A percentile compares a stretch with the other conserved stretches of the same genome.
Conservation (phyloP, 2,113 vertebrate species). For the Spilogale gracilis region DNA sequence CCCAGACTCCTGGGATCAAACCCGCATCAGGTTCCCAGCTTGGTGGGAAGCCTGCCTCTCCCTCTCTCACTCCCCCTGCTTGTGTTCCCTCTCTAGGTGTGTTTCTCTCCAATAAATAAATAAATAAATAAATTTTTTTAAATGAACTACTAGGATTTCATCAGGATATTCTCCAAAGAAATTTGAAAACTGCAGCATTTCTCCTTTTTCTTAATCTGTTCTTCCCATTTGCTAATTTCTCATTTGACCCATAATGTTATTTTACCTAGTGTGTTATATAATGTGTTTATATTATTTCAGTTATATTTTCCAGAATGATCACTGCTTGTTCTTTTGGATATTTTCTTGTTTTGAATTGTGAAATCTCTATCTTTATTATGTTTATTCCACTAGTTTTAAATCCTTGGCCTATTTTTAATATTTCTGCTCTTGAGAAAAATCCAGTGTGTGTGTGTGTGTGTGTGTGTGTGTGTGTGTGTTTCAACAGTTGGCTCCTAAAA, state of each 20-base stretch:
- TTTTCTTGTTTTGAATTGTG: conserved; percentile 16
- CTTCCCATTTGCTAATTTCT: background rate
- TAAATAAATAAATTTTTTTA: too few relatives aligned
- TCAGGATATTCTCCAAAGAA: background rate
- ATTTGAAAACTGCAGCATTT: background rate
- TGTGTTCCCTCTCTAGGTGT: too few relatives aligned
- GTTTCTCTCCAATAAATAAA: too few relatives aligned
- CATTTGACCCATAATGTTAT: background rate
- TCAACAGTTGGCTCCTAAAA: background rate
- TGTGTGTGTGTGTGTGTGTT: background rate
- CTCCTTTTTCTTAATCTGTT: background rate
- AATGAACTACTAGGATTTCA: too few relatives aligned
- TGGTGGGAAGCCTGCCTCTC: too few relatives aligned
- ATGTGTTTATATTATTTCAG: background rate
- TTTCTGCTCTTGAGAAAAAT: background rate
- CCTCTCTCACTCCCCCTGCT: too few relatives aligned
- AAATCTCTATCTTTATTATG: background rate
- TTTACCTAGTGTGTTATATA: background rate
- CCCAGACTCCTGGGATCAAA: too few relatives aligned
- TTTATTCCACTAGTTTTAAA: background rate
- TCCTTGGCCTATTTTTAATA: background rate
- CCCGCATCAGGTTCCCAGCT: too few relatives aligned
- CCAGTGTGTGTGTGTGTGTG: background rate
- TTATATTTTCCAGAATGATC: background rate
- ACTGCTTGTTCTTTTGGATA: background rate